phyloP scores from a whole-genome alignment of 2,888 invertebrate species.

The Notodonta dromedarius region DNA sequence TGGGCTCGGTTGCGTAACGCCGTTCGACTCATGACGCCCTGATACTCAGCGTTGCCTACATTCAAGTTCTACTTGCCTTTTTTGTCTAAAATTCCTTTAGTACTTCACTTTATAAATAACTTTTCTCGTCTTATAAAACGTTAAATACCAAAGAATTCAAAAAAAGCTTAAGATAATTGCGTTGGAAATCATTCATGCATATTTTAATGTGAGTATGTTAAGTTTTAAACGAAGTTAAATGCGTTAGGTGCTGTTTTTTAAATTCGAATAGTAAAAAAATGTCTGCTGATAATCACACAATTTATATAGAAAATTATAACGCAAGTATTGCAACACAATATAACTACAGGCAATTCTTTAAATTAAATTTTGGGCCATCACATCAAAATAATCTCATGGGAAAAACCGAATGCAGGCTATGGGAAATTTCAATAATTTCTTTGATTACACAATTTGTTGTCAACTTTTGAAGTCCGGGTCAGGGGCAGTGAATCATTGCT shows the following conservation, averaged over 20 bases:
- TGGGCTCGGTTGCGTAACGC: constrained; percentile 72
- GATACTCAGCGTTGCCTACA: constrained; percentile 55
- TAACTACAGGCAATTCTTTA: not conserved
- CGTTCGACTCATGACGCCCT: constrained; percentile 66
- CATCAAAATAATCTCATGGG: constrained; percentile 1
- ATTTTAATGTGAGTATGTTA: not conserved
- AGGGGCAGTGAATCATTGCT: constrained; percentile 23
- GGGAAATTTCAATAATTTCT: constrained; percentile 28
- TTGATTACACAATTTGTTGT: constrained; percentile 32
- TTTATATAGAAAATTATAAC: no score
- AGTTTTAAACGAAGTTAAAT: no score
- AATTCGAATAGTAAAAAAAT: no score
- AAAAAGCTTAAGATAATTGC: no score
- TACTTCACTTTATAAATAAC: not conserved
- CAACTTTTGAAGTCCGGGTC: constrained; percentile 23
- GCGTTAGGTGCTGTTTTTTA: no score
- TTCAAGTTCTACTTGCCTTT: constrained; percentile 32
- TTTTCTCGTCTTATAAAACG: no score
- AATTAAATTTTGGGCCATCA: not conserved
- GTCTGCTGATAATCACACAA: not conserved
- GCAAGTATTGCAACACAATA: not conserved
- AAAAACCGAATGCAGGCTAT: constrained; percentile 8
- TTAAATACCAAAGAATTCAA: no score
- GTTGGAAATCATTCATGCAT: constrained; percentile 1
- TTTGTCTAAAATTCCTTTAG: constrained; percentile 31